Base-by-base conservation (phyloP, 2,888 invertebrate species). In the Nebria salina region DNA sequence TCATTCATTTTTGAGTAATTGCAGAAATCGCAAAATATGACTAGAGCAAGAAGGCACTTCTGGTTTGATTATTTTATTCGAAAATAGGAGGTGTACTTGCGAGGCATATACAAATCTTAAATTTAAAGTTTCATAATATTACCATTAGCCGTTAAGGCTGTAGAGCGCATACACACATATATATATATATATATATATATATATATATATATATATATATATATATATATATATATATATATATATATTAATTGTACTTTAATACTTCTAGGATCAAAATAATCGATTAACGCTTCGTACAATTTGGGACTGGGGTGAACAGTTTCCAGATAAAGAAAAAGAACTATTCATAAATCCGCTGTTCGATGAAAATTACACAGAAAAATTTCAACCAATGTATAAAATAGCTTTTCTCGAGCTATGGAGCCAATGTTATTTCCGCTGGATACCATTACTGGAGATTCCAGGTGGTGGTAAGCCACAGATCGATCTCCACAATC, bases 251-350 rank as follows among this genome's bases (percentile, higher is more conserved):
- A 20, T 20, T 20, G 20, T 20, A 41, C 73, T n/a, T 11, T 20
- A 1, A 20, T 76, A 11, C 70, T 72, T 70, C 2, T 74, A 77
- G 77, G 77, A 82, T 65, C 76, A 73, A 83, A 80, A 74, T 75
- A 73, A 88, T 81, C 90, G 90, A 2, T 66, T 95, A 77, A 91
- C 93, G 11, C 89, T 94, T 72, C 91, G 96, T 5, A 95, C 95
- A 4, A 94, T 95, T 1, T 98, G 97, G 97, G 95, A 97, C 86
- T 97, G 97, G 97, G 92, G 93, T 81, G 94, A 95, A 86, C 97
- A 97, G 88, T 97, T 97, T 87, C 91, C 92, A 0, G 95, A 95
- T 74, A 93, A 93, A 81, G 97, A 97, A 86, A 93, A 94, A 82
- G 91, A 93, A 3, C 90, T 97, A 83, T 97, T 98, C 88, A 93